phyloP scores from a whole-genome alignment of 2,797 vertebrate genomes.

The Coregonus ussuriensis region DNA sequence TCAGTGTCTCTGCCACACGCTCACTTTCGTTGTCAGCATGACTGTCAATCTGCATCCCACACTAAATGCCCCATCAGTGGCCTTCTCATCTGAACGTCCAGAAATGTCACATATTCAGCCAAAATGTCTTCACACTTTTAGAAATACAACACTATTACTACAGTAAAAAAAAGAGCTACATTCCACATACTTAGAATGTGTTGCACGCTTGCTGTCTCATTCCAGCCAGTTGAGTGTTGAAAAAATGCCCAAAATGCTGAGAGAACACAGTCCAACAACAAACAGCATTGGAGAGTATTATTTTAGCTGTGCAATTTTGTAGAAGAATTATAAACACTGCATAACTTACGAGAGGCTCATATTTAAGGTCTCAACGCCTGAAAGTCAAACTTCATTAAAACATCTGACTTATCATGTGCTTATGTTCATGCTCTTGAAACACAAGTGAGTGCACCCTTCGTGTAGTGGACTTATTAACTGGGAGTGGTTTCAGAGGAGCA shows the following conservation, averaged over 20 bases:
- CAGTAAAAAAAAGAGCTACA: not conserved
- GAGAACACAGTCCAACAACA: constrained; percentile 35
- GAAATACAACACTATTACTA: not conserved
- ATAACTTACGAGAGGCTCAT: constrained; percentile 65
- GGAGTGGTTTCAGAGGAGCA: constrained; percentile 59
- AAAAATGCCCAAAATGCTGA: constrained; percentile 50
- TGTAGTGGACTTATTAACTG: constrained; percentile 76
- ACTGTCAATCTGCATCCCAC: not conserved
- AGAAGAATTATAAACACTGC: constrained; percentile 69
- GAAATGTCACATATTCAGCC: not conserved
- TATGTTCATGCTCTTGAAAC: constrained; percentile 31
- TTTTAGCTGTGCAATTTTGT: constrained; percentile 78
- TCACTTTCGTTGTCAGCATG: not conserved
- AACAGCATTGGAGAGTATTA: constrained; percentile 66
- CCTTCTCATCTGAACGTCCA: not conserved
- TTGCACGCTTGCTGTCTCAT: constrained; percentile 42
- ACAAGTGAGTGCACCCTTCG: constrained; percentile 61
- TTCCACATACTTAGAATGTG: constrained; percentile 34
- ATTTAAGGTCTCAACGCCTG: constrained; percentile 65
- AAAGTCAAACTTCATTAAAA: constrained; percentile 77
- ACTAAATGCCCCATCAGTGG: not conserved
- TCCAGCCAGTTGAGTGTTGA: constrained; percentile 41
- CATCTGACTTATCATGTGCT: constrained; percentile 66
- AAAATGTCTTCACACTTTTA: constrained; percentile 2
- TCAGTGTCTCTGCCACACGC: not conserved